A percentile compares a stretch with the other conserved stretches of the same genome.
These are phyloP conservation scores for Poeciliopsis retropinna DNA, from an alignment of 2,113 vertebrate species.

Conservation along the genomic window DNA sequence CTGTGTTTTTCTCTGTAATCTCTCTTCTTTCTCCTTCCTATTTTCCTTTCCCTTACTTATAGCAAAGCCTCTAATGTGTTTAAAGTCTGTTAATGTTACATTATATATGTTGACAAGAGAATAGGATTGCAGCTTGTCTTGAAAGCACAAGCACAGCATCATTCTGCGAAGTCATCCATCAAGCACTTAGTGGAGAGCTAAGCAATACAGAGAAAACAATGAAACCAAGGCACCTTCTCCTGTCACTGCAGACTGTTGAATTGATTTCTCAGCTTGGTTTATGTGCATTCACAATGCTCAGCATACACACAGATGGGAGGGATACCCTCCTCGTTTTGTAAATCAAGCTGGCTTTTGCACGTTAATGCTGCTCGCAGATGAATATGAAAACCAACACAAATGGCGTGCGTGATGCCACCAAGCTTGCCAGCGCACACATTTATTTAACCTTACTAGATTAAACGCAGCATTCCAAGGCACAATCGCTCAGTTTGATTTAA, in stretches of 20 bases:
- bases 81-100: conserved; percentile 49
- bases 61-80: conserved; percentile 48
- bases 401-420: not conserved
- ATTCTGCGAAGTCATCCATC: conserved; percentile 57
- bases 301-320: not conserved
- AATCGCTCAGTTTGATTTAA: conserved; percentile 60
- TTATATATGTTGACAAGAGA: conserved; percentile 50
- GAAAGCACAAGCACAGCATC: conserved; percentile 44
- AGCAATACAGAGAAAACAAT: conserved; percentile 40
- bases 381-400: not conserved
- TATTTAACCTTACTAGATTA: conserved; percentile 35
- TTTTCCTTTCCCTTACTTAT: conserved; percentile 32
- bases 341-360: conserved; percentile 6
- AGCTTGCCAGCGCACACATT: not conserved
- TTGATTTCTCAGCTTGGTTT: conserved; percentile 34
- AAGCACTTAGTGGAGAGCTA: conserved; percentile 55
- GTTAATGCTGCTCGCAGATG: conserved; percentile 4
- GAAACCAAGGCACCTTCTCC: conserved; percentile 28
- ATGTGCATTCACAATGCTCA: not conserved
- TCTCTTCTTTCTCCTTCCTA: conserved; percentile 14
- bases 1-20: conserved; percentile 13
- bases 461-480: conserved; percentile 12
- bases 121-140: conserved; percentile 29
- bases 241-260: conserved; percentile 26
- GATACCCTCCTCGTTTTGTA: conserved; percentile 8